These are phyloP conservation scores for Andrena minutula DNA, from an alignment of 2,888 invertebrate genomes.

Conservation along the genomic window DNA sequence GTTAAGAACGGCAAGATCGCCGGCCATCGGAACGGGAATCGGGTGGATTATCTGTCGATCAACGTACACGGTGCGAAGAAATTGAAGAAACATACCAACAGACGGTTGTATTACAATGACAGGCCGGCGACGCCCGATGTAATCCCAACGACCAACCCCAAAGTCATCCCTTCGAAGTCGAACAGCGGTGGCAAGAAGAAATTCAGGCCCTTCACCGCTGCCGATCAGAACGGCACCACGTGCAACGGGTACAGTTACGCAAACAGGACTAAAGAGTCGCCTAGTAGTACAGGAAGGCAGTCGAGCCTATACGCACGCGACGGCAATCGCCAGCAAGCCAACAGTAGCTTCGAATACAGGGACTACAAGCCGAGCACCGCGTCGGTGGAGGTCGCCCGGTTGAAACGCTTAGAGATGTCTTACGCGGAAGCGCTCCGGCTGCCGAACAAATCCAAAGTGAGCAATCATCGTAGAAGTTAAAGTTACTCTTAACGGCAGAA, in stretches of 20 bases:
- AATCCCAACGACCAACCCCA: conserved; percentile 89
- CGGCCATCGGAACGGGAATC: neutral
- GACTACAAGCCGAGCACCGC: conserved; percentile 90
- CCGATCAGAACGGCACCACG: conserved; percentile 82
- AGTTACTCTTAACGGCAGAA: neutral
- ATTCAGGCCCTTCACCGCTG: conserved; percentile 85
- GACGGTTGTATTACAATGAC: conserved; percentile 62
- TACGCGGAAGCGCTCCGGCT: conserved; percentile 94
- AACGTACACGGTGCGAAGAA: conserved; percentile 88
- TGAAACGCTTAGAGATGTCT: conserved; percentile 92
- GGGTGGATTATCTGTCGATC: conserved; percentile 90
- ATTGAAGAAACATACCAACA: conserved; percentile 87
- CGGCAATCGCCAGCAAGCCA: conserved; percentile 79
- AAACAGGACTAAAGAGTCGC: conserved; percentile 85
- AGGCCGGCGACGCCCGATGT: conserved; percentile 71
- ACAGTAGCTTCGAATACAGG: conserved; percentile 68
- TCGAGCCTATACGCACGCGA: conserved; percentile 44
- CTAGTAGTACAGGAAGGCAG: conserved; percentile 72
- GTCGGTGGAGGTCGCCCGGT: conserved; percentile 93
- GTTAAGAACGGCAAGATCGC: neutral
- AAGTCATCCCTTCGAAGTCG: conserved; percentile 87
- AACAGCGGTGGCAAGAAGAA: conserved; percentile 86
- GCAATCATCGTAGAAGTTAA: conserved; percentile 65
- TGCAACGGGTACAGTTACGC: conserved; percentile 92
- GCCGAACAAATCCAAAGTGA: conserved; percentile 87